Percentiles rank a stretch among this genome's conserved stretches.
phyloP scores from a whole-genome alignment of 1,140 invertebrate genomes.

The Neodiprion virginianus region DNA sequence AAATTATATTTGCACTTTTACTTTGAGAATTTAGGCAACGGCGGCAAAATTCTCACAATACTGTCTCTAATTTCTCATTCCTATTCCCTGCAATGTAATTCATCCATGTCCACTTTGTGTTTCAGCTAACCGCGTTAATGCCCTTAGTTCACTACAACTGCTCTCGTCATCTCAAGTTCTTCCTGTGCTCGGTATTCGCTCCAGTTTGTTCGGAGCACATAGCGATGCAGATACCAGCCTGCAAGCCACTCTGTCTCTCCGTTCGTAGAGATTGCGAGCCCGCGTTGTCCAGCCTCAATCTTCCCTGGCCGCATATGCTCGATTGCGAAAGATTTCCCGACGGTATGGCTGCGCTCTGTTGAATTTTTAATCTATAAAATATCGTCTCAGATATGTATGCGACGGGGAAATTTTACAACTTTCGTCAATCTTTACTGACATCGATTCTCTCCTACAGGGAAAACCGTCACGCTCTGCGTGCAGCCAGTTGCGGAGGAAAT shows the following conservation, averaged over 20 bases:
- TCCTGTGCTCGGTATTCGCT: conserved; percentile 91
- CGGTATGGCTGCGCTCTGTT: not conserved
- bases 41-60: no score
- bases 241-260: conserved; percentile 83
- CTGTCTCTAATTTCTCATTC: not conserved
- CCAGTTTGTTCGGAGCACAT: conserved; percentile 93
- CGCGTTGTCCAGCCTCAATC: conserved; percentile 73
- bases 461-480: conserved; percentile 44
- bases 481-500: conserved; percentile 52
- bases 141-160: conserved; percentile 86
- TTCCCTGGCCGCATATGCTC: conserved; percentile 68
- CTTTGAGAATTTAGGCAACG: no score
- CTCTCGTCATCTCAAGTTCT: conserved; percentile 83
- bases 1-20: not conserved
- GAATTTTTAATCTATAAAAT: no score
- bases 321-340: not conserved
- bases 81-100: no score
- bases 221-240: conserved; percentile 83
- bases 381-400: not conserved
- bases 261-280: conserved; percentile 81
- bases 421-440: no score
- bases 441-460: not conserved
- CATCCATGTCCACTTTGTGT: conserved; percentile 39
- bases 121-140: conserved; percentile 77
- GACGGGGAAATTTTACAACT: not conserved